Percentiles rank a stretch among this genome's conserved stretches.
Evolutionary conservation across 2,113 vertebrate genomes (phyloP).

Genomic region (Ammospiza caudacuta): DNA sequence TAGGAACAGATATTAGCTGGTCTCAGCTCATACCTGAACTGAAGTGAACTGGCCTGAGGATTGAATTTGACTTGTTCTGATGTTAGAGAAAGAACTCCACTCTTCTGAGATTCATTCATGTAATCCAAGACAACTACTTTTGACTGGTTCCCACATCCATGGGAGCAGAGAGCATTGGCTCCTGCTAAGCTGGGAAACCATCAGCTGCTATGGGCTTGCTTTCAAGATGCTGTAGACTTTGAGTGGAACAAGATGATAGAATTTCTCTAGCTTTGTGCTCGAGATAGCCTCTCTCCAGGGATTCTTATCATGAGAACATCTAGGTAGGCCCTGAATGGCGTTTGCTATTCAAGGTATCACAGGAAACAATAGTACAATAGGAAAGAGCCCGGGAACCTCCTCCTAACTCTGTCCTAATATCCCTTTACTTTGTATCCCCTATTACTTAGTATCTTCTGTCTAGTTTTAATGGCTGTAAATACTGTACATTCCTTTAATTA

Average conservation of each 20-base stretch:
- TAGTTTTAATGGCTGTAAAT: conserved; percentile 60
- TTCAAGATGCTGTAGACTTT: neutral
- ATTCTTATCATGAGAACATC: neutral
- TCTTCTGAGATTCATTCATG: neutral
- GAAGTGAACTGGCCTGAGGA: conserved; percentile 64
- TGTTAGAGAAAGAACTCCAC: neutral
- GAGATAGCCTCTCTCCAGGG: neutral
- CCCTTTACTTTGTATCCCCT: neutral
- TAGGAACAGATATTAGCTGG: conserved; percentile 83
- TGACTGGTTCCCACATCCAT: neutral
- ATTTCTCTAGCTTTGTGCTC: neutral
- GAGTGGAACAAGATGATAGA: neutral
- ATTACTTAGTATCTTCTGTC: neutral
- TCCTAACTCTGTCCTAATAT: neutral
- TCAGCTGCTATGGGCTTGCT: conserved; percentile 27
- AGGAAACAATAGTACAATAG: neutral
- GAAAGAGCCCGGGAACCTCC: neutral
- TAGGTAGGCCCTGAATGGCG: neutral
- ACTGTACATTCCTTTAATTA: conserved; percentile 59
- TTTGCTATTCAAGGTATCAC: neutral
- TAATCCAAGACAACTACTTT: neutral
- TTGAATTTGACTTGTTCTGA: neutral
- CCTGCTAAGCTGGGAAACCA: conserved; percentile 28
- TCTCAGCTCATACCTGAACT: conserved; percentile 86
- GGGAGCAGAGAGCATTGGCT: neutral